These are phyloP conservation scores for Glomeris marginata DNA, from an alignment of 2,888 invertebrate species.

Conservation along the genomic window DNA sequence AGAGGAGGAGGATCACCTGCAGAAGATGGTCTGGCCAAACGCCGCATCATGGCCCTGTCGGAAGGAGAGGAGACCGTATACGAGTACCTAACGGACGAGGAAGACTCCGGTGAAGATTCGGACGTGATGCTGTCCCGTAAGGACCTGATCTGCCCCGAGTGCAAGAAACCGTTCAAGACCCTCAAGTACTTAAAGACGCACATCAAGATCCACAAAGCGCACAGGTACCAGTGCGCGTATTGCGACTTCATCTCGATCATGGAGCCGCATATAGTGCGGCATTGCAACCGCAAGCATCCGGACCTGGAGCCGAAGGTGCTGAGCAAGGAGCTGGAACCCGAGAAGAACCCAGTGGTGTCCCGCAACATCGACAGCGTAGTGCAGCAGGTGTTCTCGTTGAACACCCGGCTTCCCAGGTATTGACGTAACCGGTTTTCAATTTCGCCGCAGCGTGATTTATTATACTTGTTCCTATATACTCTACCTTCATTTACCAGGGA, in stretches of 20 bases:
- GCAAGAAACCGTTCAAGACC: constrained; percentile 14
- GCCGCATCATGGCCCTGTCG: constrained; percentile 13
- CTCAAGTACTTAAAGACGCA: constrained; percentile 15
- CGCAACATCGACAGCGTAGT: constrained; percentile 13
- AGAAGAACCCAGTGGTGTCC: constrained; percentile 14
- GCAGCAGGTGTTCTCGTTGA: constrained; percentile 11
- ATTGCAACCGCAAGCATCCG: constrained; percentile 11
- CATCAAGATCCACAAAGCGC: constrained; percentile 14
- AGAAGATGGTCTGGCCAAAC: neutral
- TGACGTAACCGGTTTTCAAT: no score
- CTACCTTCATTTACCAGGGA: neutral
- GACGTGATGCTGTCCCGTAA: neutral
- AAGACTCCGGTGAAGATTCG: constrained; percentile 8
- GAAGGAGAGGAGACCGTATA: constrained; percentile 15
- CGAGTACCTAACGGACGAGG: constrained; percentile 15
- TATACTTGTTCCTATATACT: no score
- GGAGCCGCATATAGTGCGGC: constrained; percentile 13
- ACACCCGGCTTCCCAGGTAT: constrained; percentile 11
- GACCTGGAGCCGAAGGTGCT: constrained; percentile 12
- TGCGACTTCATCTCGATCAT: constrained; percentile 14
- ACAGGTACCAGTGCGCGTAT: constrained; percentile 15
- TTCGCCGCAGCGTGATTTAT: no score
- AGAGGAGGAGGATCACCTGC: neutral
- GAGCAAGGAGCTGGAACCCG: constrained; percentile 14
- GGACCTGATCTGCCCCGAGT: constrained; percentile 13